phyloP scores from a whole-genome alignment of 2,797 vertebrate genomes.

The Crax fasciolata region DNA sequence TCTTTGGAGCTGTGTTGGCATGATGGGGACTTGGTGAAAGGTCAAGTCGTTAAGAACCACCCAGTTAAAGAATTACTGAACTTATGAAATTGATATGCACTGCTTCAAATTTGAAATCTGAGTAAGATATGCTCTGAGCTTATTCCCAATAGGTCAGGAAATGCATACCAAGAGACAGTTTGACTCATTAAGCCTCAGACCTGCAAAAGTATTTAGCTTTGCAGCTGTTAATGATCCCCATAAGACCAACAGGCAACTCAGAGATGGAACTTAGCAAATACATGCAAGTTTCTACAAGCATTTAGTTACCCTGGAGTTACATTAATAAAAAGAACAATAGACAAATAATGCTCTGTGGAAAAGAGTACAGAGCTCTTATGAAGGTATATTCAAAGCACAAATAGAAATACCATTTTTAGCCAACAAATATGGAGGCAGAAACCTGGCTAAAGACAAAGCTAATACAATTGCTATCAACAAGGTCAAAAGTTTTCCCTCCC shows the following conservation, averaged over 20 bases:
- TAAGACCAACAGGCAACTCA: not conserved
- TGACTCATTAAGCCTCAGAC: slow-evolving; percentile 24
- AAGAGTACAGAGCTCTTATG: not conserved
- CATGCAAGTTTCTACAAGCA: not conserved
- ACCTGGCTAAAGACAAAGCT: not conserved
- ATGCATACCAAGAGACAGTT: slow-evolving; percentile 6
- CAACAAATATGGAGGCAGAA: not conserved
- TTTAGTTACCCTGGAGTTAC: not conserved
- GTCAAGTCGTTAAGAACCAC: not conserved
- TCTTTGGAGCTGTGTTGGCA: not conserved
- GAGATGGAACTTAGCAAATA: not conserved
- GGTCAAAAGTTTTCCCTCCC: not conserved
- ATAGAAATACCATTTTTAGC: not conserved
- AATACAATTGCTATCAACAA: not conserved
- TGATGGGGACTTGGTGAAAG: not conserved
- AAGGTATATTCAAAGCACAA: not conserved
- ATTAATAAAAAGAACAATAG: not conserved
- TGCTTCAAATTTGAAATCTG: not conserved
- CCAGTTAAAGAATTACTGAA: not conserved
- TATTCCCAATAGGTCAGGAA: not conserved
- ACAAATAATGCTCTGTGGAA: not conserved
- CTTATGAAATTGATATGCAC: not conserved
- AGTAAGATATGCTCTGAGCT: not conserved
- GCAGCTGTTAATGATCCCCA: slow-evolving; percentile 37
- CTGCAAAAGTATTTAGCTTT: slow-evolving; percentile 47